phyloP scores from a whole-genome alignment of 2,888 invertebrate genomes.

The Leptodirus hochenwartii region DNA sequence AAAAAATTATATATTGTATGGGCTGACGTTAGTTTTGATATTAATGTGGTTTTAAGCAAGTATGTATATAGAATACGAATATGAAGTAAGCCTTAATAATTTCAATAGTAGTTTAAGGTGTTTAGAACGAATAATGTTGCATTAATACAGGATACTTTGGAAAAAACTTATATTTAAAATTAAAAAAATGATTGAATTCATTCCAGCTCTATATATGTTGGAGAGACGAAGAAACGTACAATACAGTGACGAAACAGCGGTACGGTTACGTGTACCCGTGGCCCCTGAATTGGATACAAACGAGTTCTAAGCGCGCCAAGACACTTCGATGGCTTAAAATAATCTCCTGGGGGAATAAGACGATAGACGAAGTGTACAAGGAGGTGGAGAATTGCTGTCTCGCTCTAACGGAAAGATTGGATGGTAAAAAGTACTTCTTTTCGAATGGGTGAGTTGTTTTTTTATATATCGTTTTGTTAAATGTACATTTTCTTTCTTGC shows the following conservation, averaged over 20 bases:
- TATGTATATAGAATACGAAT: too few relatives aligned
- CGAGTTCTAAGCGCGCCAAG: slow-evolving; percentile 52
- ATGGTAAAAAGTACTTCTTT: slow-evolving; percentile 66
- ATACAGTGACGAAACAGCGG: slow-evolving; percentile 63
- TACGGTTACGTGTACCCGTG: slow-evolving; percentile 86
- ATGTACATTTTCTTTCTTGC: slow-evolving; percentile 1
- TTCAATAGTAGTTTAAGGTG: too few relatives aligned
- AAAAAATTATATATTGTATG: too few relatives aligned
- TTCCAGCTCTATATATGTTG: slow-evolving; percentile 69
- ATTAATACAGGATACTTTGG: too few relatives aligned
- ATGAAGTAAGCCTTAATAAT: too few relatives aligned
- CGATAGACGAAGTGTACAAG: slow-evolving; percentile 53
- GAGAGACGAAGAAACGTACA: slow-evolving; percentile 62
- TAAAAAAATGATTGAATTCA: too few relatives aligned
- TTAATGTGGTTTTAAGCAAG: too few relatives aligned
- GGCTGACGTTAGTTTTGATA: too few relatives aligned
- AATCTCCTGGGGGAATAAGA: slow-evolving; percentile 67
- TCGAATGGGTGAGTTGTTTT: slow-evolving; percentile 43
- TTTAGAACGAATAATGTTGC: too few relatives aligned
- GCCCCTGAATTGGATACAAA: slow-evolving; percentile 73
- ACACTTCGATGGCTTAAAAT: slow-evolving; percentile 55
- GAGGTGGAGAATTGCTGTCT: slow-evolving; percentile 76
- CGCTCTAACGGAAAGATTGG: slow-evolving; percentile 69
- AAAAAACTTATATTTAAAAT: too few relatives aligned
- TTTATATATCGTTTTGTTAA: slow-evolving; percentile 5